phyloP scores from a whole-genome alignment of 2,113 vertebrate genomes.

The Romanogobio albipinnatus region DNA sequence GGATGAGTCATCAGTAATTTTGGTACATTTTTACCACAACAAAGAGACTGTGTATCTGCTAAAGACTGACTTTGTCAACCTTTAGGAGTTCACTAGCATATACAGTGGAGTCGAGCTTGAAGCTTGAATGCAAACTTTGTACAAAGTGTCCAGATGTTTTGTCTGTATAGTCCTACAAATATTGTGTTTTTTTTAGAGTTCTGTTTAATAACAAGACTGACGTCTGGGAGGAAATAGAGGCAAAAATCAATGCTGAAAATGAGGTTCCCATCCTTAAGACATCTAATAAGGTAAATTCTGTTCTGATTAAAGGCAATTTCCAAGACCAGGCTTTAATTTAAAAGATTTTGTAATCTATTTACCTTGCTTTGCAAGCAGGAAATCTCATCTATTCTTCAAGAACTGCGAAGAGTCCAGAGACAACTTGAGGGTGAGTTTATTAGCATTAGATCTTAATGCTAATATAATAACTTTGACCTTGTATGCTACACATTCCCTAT shows the following conservation, averaged over 20 bases:
- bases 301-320: neutral
- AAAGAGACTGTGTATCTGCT: neutral
- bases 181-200: slow-evolving; percentile 73
- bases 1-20: neutral
- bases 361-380: slow-evolving; percentile 74
- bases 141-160: neutral
- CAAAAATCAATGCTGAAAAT: slow-evolving; percentile 89
- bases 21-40: neutral
- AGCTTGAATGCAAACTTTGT: neutral
- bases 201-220: slow-evolving; percentile 89
- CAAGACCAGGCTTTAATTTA: neutral
- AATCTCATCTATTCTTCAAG: slow-evolving; percentile 91
- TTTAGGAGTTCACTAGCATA: neutral
- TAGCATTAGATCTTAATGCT: neutral
- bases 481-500: neutral
- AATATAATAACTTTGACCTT: neutral
- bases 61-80: neutral
- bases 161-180: neutral
- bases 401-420: slow-evolving; percentile 90
- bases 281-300: slow-evolving; percentile 86
- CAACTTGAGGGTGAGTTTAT: slow-evolving; percentile 88
- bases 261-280: slow-evolving; percentile 94
- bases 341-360: neutral
- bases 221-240: slow-evolving; percentile 93
- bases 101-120: neutral